These are phyloP conservation scores for Corythoichthys haematopterus DNA, from an alignment of 2,113 vertebrate genomes.

Conservation along the genomic window DNA sequence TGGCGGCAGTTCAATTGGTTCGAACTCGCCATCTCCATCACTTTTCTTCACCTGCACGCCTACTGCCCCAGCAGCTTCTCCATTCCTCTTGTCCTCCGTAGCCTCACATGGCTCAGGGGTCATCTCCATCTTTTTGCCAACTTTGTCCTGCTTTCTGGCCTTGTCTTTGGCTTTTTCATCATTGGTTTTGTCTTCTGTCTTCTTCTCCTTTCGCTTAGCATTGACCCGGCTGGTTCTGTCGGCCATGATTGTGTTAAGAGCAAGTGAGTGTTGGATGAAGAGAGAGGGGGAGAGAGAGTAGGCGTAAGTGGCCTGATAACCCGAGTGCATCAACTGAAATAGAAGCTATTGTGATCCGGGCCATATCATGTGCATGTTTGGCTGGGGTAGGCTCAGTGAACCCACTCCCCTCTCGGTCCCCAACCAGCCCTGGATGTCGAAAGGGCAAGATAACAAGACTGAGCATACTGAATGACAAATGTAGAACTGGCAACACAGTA, in stretches of 20 bases:
- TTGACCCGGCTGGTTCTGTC: slow-evolving; percentile 51
- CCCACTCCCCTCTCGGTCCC: slow-evolving; percentile 33
- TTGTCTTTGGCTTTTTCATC: slow-evolving; percentile 53
- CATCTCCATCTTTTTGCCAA: slow-evolving; percentile 48
- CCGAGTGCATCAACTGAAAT: slow-evolving; percentile 56
- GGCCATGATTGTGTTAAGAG: slow-evolving; percentile 54
- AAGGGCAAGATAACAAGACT: slow-evolving; percentile 47
- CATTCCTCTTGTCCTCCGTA: slow-evolving; percentile 34
- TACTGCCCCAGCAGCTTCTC: slow-evolving; percentile 32
- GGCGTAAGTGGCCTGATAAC: slow-evolving; percentile 51
- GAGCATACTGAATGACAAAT: not conserved
- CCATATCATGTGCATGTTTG: slow-evolving; percentile 43
- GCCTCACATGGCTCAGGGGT: slow-evolving; percentile 17
- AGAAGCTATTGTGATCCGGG: slow-evolving; percentile 60
- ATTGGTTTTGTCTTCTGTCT: slow-evolving; percentile 53
- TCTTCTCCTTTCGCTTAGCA: slow-evolving; percentile 61
- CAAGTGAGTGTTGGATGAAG: slow-evolving; percentile 30
- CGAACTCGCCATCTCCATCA: slow-evolving; percentile 65
- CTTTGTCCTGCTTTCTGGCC: slow-evolving; percentile 41
- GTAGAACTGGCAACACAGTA: not conserved
- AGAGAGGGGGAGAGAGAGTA: slow-evolving; percentile 21
- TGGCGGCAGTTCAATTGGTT: slow-evolving; percentile 82
- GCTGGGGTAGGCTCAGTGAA: slow-evolving; percentile 24
- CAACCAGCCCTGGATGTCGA: slow-evolving; percentile 45
- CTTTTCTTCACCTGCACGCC: slow-evolving; percentile 23